These are phyloP conservation scores for Chrysina gloriosa DNA, from an alignment of 2,888 invertebrate genomes.

Conservation along the genomic window DNA sequence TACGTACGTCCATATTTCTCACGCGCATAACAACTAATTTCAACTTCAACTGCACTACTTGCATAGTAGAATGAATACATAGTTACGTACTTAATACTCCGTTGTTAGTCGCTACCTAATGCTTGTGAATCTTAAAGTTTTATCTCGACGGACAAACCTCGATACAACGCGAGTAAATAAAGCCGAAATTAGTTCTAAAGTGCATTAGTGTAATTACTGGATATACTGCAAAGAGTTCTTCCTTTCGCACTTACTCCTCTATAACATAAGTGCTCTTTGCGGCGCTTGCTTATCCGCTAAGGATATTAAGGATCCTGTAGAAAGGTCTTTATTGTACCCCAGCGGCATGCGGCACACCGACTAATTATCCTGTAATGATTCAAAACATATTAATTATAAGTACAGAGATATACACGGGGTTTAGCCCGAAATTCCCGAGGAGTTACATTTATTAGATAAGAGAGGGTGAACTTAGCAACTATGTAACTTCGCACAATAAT, in stretches of 20 bases:
- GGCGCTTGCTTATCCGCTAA: not conserved
- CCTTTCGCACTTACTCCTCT: not conserved
- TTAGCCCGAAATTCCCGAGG: not conserved
- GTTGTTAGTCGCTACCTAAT: no score
- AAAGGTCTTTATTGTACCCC: not conserved
- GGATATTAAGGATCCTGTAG: slow-evolving; percentile 1
- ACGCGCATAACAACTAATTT: no score
- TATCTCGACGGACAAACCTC: no score
- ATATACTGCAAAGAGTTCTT: not conserved
- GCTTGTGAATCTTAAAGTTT: no score
- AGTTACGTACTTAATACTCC: no score
- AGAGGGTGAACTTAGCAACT: not conserved
- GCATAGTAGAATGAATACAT: no score
- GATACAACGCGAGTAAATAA: no score
- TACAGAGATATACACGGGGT: not conserved
- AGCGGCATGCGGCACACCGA: not conserved
- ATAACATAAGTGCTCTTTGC: slow-evolving; percentile 6
- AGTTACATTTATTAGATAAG: not conserved
- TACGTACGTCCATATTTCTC: no score
- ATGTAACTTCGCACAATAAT: not conserved
- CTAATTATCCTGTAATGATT: slow-evolving; percentile 2
- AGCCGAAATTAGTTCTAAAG: slow-evolving; percentile 9
- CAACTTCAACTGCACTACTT: no score
- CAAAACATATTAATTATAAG: slow-evolving; percentile 2
- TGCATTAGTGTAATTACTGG: slow-evolving; percentile 25